Percentiles rank a stretch among this genome's conserved stretches.
phyloP scores from a whole-genome alignment of 2,797 vertebrate genomes.

The Oryzias sinensis region DNA sequence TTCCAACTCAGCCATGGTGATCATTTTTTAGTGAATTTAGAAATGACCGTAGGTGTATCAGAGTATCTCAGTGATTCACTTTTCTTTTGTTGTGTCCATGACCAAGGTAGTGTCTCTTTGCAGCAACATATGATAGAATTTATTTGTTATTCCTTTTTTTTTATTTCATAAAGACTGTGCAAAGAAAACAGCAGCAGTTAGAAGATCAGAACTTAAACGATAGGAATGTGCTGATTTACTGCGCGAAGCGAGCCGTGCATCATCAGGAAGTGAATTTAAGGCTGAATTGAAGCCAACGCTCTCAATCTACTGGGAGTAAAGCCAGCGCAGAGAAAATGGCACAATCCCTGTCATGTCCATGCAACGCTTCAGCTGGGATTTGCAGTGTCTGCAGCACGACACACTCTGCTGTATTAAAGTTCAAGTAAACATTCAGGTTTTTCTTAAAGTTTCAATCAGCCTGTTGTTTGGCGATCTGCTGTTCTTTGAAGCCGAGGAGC shows the following conservation, averaged over 20 bases:
- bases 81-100: too few species aligned
- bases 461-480: not conserved
- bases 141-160: too few species aligned
- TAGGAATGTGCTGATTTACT: conserved; percentile 13
- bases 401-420: too few species aligned
- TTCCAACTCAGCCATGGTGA: too few species aligned
- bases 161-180: too few species aligned
- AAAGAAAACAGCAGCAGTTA: conserved; percentile 1
- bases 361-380: not conserved
- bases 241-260: not conserved
- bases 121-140: too few species aligned
- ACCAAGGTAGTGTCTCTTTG: too few species aligned
- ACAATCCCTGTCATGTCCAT: conserved; percentile 11
- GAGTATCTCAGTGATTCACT: too few species aligned
- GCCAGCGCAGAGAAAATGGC: conserved; percentile 36
- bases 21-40: too few species aligned
- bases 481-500: too few species aligned
- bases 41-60: too few species aligned
- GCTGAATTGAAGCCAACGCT: conserved; percentile 18
- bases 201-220: not conserved
- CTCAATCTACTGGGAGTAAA: conserved; percentile 27
- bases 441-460: not conserved
- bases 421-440: too few species aligned
- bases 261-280: conserved; percentile 18
- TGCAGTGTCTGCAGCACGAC: not conserved